These are phyloP conservation scores for Podarcis raffonei DNA, from an alignment of 2,113 vertebrate species.

Conservation along the genomic window DNA sequence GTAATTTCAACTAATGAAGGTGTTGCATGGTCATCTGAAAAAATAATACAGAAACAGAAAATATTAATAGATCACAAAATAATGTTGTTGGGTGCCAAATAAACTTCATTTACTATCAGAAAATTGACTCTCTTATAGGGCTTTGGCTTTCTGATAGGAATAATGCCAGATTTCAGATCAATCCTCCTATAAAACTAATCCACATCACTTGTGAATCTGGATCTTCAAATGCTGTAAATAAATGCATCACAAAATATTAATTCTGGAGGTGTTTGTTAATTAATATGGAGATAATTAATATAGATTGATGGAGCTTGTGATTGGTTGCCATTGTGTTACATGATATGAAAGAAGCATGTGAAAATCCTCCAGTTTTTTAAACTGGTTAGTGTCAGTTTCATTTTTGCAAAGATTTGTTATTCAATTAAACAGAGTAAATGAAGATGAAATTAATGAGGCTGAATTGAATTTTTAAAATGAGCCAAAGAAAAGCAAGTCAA, in stretches of 20 bases:
- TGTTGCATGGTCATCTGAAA: background rate
- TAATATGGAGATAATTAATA: background rate
- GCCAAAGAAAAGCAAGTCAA: background rate
- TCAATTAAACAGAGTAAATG: background rate
- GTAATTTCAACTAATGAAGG: background rate
- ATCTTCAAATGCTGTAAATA: background rate
- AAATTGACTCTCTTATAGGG: too few relatives aligned
- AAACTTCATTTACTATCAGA: background rate
- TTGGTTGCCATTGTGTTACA: background rate
- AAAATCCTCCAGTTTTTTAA: background rate
- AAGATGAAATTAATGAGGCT: slow-evolving; percentile 2
- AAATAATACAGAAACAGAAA: background rate
- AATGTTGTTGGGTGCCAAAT: background rate
- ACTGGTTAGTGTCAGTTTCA: background rate
- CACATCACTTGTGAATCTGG: background rate
- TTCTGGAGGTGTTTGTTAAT: background rate
- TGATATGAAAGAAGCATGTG: background rate
- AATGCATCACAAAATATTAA: background rate
- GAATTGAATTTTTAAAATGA: background rate
- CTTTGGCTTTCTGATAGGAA: background rate
- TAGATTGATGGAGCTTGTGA: background rate
- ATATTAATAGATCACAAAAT: background rate
- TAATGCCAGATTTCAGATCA: background rate
- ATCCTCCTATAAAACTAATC: background rate
- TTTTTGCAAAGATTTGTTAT: background rate